Evolutionary conservation across 2,797 vertebrate genomes (phyloP).

Genomic region (Lagorchestes hirsutus): DNA sequence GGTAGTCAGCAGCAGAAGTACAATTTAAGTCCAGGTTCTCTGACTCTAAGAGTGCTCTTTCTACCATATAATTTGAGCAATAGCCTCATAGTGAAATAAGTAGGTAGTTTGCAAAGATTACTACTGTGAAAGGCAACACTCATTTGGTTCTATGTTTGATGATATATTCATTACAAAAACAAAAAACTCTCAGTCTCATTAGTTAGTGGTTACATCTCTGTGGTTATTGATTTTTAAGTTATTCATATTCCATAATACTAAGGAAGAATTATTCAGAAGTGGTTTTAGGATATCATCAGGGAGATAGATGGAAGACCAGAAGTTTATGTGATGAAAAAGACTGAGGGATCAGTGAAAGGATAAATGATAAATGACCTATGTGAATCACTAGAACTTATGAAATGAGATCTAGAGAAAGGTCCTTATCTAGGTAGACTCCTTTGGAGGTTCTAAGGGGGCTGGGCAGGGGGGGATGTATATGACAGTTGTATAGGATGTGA

Average conservation of each 20-base stretch:
- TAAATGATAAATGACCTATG: not conserved
- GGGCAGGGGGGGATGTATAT: not conserved
- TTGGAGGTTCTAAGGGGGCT: not conserved
- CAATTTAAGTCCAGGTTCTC: no score
- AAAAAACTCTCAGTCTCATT: not conserved
- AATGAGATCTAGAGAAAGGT: not conserved
- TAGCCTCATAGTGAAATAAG: no score
- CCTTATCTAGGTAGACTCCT: not conserved
- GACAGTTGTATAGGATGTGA: not conserved
- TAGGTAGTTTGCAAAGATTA: not conserved
- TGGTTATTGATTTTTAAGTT: not conserved
- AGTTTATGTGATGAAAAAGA: not conserved
- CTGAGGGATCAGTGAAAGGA: not conserved
- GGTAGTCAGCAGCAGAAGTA: no score
- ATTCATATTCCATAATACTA: not conserved
- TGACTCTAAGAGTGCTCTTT: no score
- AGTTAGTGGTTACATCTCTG: not conserved
- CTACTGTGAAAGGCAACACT: not conserved
- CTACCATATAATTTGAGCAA: no score
- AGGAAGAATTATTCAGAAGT: not conserved
- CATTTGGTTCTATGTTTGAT: not conserved
- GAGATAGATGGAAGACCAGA: not conserved
- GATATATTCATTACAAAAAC: no score
- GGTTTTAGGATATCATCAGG: not conserved
- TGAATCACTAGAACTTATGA: not conserved